A percentile compares a stretch with the other conserved stretches of the same genome.
Evolutionary conservation across 2,113 vertebrate species (phyloP).

Genomic region (Boulengerochromis microlepis): DNA sequence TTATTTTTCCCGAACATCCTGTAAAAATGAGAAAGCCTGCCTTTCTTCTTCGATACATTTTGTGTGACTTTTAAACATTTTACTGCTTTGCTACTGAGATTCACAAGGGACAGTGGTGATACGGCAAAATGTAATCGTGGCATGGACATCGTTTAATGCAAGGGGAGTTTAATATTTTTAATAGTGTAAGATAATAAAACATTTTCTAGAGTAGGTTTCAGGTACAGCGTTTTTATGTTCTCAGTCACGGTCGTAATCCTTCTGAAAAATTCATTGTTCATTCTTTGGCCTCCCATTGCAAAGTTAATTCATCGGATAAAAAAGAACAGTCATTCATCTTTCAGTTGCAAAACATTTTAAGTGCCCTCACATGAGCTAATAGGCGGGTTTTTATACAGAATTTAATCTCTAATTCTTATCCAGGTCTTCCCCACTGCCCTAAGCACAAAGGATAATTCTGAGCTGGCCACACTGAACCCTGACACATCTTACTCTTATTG

Average conservation of each 20-base stretch:
- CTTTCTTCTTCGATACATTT: not conserved
- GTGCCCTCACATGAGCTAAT: not conserved
- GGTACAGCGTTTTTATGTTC: not conserved
- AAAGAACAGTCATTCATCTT: not conserved
- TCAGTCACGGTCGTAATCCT: not conserved
- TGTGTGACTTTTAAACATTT: not conserved
- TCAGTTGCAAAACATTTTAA: not conserved
- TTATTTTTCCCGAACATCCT: not conserved
- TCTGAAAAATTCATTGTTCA: not conserved
- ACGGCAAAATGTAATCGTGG: not conserved
- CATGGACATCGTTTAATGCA: not conserved
- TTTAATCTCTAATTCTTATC: conserved; percentile 31
- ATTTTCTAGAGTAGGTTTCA: not conserved
- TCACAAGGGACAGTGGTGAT: not conserved
- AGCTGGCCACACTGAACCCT: conserved; percentile 36
- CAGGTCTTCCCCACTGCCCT: not conserved
- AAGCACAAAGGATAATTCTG: conserved; percentile 34
- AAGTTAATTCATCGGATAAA: not conserved
- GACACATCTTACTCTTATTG: conserved; percentile 59
- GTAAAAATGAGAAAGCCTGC: not conserved
- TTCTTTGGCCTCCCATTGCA: not conserved
- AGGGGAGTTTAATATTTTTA: not conserved
- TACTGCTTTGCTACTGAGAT: not conserved
- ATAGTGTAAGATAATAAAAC: not conserved
- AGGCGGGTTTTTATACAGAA: not conserved